Evolutionary conservation across 2,888 invertebrate species (phyloP).

Genomic region (Craniophora ligustri): DNA sequence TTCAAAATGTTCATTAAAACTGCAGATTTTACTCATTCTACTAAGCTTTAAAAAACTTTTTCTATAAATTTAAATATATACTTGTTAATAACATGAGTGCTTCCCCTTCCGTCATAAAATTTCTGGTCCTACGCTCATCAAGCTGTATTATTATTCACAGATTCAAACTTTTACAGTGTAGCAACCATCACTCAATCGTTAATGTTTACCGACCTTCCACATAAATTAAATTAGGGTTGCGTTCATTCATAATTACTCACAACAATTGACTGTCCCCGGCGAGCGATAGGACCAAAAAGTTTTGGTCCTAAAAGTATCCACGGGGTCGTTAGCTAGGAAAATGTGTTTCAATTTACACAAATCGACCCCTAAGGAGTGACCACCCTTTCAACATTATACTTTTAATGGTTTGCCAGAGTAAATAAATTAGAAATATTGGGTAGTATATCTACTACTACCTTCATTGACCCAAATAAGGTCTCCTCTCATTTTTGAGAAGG

Average conservation of each 20-base stretch:
- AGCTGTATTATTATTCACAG: conserved; percentile 48
- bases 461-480: too few species aligned
- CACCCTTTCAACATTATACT: conserved; percentile 27
- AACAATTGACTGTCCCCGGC: conserved; percentile 53
- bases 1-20: too few species aligned
- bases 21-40: too few species aligned
- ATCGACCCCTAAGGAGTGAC: conserved; percentile 46
- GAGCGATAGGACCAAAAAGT: conserved; percentile 61
- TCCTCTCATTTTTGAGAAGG: too few species aligned
- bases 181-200: conserved; percentile 54
- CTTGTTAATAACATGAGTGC: conserved; percentile 15
- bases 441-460: too few species aligned
- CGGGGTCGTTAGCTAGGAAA: conserved; percentile 36
- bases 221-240: conserved; percentile 43
- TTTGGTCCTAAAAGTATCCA: conserved; percentile 42
- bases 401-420: conserved; percentile 46
- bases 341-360: conserved; percentile 57
- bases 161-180: conserved; percentile 36
- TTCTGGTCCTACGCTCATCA: conserved; percentile 40
- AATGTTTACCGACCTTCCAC: conserved; percentile 46
- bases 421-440: conserved; percentile 50
- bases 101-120: conserved; percentile 42
- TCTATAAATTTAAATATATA: conserved; percentile 31
- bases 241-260: conserved; percentile 57
- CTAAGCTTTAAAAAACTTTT: conserved; percentile 32